Evolutionary conservation across 2,113 vertebrate genomes (phyloP).

Genomic region (Prunella fulvescens): DNA sequence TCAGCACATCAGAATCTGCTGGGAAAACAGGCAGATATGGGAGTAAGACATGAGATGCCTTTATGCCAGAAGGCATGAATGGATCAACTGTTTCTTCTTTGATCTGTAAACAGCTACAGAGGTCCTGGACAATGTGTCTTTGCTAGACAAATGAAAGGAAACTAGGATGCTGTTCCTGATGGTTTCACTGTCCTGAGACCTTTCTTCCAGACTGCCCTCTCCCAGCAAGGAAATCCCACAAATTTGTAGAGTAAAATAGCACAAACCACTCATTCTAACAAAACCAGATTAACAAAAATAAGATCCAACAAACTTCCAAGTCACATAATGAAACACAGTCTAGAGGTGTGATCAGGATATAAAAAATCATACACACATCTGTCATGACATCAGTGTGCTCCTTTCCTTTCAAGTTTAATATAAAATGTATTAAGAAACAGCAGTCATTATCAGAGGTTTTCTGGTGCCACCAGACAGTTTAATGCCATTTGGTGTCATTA

Average conservation of each 20-base stretch:
- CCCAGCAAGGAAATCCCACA: background rate
- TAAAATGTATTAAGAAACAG: background rate
- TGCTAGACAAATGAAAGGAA: background rate
- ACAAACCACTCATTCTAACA: background rate
- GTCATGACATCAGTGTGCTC: background rate
- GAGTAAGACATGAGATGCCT: background rate
- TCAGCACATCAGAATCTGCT: background rate
- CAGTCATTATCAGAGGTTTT: background rate
- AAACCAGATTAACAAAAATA: background rate
- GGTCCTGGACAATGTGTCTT: background rate
- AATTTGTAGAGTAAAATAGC: background rate
- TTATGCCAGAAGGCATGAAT: background rate
- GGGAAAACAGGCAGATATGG: background rate
- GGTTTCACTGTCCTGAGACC: background rate
- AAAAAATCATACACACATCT: background rate
- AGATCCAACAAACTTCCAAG: background rate
- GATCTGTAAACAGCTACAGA: background rate
- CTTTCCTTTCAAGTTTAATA: background rate
- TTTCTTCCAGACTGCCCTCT: background rate
- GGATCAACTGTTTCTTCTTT: background rate
- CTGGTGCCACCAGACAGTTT: background rate
- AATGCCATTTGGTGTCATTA: background rate
- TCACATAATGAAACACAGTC: background rate
- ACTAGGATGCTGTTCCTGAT: background rate
- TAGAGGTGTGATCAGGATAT: background rate